Conservation (phyloP, 2,797 vertebrate genomes). For the Masticophis lateralis region DNA sequence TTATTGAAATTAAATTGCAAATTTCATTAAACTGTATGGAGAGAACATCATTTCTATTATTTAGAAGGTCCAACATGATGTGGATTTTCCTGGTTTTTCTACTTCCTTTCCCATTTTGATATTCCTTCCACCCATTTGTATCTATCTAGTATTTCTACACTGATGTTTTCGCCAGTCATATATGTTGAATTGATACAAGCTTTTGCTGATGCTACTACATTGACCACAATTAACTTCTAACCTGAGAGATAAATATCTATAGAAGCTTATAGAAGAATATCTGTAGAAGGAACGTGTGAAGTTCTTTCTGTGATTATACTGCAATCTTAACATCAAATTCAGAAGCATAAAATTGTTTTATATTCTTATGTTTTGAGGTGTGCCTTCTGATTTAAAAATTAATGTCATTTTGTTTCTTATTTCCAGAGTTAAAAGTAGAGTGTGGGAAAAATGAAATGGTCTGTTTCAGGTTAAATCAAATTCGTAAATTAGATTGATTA, state of each 20-base stretch:
- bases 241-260: neutral
- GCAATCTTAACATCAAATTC: neutral
- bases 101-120: neutral
- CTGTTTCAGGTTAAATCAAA: neutral
- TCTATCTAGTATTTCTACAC: neutral
- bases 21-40: neutral
- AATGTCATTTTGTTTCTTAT: neutral
- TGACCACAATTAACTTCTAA: neutral
- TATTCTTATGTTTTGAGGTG: neutral
- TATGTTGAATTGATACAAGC: neutral
- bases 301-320: neutral
- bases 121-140: neutral
- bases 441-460: neutral
- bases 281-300: neutral
- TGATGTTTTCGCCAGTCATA: neutral
- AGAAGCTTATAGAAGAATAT: too few relatives aligned
- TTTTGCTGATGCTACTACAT: neutral
- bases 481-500: neutral
- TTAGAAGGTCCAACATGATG: neutral
- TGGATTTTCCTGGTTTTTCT: neutral
- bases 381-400: neutral
- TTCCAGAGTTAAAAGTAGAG: neutral
- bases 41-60: neutral
- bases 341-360: conserved; percentile 4
- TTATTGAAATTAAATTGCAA: neutral